Percentiles rank a stretch among this genome's conserved stretches.
phyloP scores from a whole-genome alignment of 1,140 invertebrate species.

The Tenebrio molitor region DNA sequence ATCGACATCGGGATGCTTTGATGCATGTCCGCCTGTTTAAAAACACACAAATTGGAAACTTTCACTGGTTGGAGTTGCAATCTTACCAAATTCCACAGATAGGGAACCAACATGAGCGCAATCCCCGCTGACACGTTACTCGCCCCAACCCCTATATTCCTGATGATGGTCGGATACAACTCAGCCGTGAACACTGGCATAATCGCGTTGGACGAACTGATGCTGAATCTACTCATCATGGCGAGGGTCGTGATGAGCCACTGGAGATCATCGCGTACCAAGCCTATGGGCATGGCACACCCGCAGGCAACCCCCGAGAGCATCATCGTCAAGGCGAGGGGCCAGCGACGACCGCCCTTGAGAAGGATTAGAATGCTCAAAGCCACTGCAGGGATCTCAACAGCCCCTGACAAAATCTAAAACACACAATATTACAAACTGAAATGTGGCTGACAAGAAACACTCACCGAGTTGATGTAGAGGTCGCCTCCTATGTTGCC shows the following conservation, averaged over 20 bases:
- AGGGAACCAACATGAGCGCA: constrained; percentile 79
- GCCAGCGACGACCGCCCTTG: constrained; percentile 77
- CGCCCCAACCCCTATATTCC: constrained; percentile 80
- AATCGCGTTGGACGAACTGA: constrained; percentile 79
- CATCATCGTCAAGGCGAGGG: constrained; percentile 75
- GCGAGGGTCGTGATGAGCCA: constrained; percentile 67
- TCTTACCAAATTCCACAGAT: constrained; percentile 79
- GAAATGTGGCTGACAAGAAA: not conserved
- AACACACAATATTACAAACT: constrained; percentile 15
- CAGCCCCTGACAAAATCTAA: constrained; percentile 73
- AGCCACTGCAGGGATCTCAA: constrained; percentile 80
- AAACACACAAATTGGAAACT: too few relatives aligned
- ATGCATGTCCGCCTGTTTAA: constrained; percentile 64
- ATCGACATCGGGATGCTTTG: constrained; percentile 73
- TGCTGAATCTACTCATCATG: constrained; percentile 75
- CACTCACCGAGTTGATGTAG: constrained; percentile 77
- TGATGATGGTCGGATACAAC: constrained; percentile 79
- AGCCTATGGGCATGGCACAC: constrained; percentile 67
- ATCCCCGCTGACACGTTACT: constrained; percentile 79
- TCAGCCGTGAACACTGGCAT: constrained; percentile 82
- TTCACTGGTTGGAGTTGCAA: constrained; percentile 40
- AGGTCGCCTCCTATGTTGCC: constrained; percentile 79
- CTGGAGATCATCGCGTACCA: constrained; percentile 57
- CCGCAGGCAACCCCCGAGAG: constrained; percentile 76
- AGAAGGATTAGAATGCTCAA: constrained; percentile 79